These are phyloP conservation scores for Agriopis aurantiaria DNA, from an alignment of 2,888 invertebrate species.

Conservation along the genomic window DNA sequence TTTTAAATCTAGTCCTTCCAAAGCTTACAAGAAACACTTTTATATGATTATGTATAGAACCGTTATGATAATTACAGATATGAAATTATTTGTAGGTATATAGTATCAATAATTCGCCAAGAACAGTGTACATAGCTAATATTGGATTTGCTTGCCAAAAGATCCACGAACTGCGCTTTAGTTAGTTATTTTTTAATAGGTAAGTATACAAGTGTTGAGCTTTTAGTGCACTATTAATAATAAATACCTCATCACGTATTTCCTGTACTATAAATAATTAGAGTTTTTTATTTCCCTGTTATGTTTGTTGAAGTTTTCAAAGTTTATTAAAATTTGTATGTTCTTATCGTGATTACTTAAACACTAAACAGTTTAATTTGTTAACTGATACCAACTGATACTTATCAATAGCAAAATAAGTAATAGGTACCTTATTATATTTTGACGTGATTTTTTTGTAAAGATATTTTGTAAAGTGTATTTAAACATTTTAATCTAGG, in stretches of 20 bases:
- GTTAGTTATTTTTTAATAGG: not conserved
- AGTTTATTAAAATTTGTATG: not conserved
- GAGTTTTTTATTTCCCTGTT: too few relatives aligned
- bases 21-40: not conserved
- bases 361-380: not conserved
- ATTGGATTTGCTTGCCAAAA: conserved; percentile 8
- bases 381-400: not conserved
- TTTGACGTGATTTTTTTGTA: too few relatives aligned
- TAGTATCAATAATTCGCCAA: not conserved
- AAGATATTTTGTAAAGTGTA: too few relatives aligned
- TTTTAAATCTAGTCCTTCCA: conserved; percentile 12
- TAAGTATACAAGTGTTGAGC: not conserved
- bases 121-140: not conserved
- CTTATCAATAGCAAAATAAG: not conserved
- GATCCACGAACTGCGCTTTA: not conserved
- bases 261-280: not conserved
- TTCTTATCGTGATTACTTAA: not conserved
- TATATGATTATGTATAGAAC: not conserved
- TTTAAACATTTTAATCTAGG: too few relatives aligned
- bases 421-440: not conserved
- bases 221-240: not conserved
- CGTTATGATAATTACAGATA: too few relatives aligned
- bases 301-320: not conserved
- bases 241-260: not conserved
- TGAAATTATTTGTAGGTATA: not conserved